Conservation (phyloP, 2,888 invertebrate species). For the Tetanocera ferruginea region DNA sequence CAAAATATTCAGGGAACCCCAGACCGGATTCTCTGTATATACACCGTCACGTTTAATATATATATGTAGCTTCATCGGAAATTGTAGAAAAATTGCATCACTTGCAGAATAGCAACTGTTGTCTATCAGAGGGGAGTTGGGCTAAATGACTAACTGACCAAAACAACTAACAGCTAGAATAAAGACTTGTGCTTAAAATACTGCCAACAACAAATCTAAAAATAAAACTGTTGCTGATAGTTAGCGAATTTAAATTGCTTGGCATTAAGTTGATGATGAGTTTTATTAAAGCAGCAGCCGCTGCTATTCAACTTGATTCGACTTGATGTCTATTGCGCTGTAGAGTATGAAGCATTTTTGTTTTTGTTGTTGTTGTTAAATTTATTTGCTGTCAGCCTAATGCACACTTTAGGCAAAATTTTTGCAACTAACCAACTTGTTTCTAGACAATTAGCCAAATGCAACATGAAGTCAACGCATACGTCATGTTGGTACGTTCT, state of each 20-base stretch:
- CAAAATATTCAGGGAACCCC: no score
- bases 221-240: background rate
- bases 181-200: no score
- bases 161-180: no score
- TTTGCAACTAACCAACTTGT: constrained; percentile 15
- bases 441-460: background rate
- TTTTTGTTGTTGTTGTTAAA: background rate
- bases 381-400: constrained; percentile 1
- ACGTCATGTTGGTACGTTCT: background rate
- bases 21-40: no score
- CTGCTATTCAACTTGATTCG: background rate
- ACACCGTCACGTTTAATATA: no score
- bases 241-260: background rate
- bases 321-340: background rate
- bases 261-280: constrained; percentile 19
- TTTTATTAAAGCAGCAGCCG: background rate
- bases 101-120: no score
- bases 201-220: background rate
- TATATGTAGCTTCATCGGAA: no score
- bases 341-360: background rate
- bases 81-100: no score
- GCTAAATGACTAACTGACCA: no score
- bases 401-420: background rate
- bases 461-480: background rate
- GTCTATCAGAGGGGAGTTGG: no score